A percentile compares a stretch with the other conserved stretches of the same genome.
Conservation (phyloP, 2,113 vertebrate genomes). For the Cercopithecus mona region DNA sequence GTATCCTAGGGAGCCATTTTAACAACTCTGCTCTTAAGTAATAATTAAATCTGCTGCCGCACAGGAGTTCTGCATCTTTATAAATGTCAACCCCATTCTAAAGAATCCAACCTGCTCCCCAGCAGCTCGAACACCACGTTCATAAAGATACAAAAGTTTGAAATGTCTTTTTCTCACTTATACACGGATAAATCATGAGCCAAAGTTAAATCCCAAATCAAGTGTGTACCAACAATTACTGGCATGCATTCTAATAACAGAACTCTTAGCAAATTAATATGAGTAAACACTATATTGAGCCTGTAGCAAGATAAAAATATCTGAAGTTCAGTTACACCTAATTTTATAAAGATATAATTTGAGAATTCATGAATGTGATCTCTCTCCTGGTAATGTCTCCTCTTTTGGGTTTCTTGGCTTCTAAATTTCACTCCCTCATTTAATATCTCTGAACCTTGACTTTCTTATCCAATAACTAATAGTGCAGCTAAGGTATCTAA, state of each 20-base stretch:
- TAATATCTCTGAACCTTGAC: neutral
- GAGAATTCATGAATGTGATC: neutral
- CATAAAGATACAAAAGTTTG: neutral
- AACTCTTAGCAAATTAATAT: neutral
- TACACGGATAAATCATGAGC: neutral
- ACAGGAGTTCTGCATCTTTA: constrained; percentile 30
- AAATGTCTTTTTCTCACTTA: neutral
- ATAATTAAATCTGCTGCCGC: constrained; percentile 23
- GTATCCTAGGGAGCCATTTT: neutral
- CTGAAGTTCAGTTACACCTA: neutral
- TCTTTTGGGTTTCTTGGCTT: neutral
- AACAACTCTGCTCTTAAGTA: constrained; percentile 54
- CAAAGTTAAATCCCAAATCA: neutral
- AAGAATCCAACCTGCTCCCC: neutral
- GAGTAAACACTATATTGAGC: neutral
- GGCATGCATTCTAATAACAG: neutral
- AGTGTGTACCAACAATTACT: neutral
- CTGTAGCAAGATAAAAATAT: neutral
- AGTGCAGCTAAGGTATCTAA: neutral
- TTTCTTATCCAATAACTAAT: neutral
- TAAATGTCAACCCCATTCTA: constrained; percentile 49
- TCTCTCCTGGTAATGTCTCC: neutral
- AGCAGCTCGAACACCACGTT: neutral
- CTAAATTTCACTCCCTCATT: neutral
- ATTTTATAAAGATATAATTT: neutral